phyloP scores from a whole-genome alignment of 2,797 vertebrate genomes.

The Gymnodraco acuticeps region DNA sequence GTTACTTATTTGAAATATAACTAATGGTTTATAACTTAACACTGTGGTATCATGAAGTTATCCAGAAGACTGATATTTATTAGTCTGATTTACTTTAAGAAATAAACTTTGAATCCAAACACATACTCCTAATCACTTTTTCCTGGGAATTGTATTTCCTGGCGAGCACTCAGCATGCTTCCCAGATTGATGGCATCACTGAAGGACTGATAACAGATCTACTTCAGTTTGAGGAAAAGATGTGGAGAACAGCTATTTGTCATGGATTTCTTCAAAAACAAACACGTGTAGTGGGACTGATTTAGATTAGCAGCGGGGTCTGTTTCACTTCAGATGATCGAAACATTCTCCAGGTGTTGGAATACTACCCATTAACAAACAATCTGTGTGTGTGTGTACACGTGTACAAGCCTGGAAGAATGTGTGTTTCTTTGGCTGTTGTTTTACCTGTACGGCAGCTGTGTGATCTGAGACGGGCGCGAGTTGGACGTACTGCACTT shows the following conservation, averaged over 20 bases:
- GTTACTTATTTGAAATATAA: background rate
- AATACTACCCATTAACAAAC: constrained; percentile 34
- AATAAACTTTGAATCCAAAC: background rate
- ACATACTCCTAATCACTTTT: background rate
- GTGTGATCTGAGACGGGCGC: constrained; percentile 93
- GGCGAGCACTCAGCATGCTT: background rate
- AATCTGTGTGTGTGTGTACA: constrained; percentile 20
- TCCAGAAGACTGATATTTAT: background rate
- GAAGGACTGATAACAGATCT: constrained; percentile 51
- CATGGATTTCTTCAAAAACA: constrained; percentile 58
- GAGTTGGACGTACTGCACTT: constrained; percentile 98
- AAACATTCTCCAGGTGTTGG: constrained; percentile 18
- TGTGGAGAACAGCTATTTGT: constrained; percentile 48
- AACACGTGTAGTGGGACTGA: constrained; percentile 59
- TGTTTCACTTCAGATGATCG: constrained; percentile 47
- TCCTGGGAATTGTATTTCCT: background rate
- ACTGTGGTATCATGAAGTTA: background rate
- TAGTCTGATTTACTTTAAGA: background rate
- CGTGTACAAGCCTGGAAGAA: constrained; percentile 4
- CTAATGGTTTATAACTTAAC: background rate
- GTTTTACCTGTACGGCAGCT: constrained; percentile 87
- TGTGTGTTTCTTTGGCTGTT: constrained; percentile 10
- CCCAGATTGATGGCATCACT: constrained; percentile 36
- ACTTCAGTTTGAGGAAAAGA: constrained; percentile 23
- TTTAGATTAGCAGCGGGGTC: constrained; percentile 40